Base-by-base conservation (phyloP, 2,113 vertebrate genomes). In the Syngnathoides biaculeatus region DNA sequence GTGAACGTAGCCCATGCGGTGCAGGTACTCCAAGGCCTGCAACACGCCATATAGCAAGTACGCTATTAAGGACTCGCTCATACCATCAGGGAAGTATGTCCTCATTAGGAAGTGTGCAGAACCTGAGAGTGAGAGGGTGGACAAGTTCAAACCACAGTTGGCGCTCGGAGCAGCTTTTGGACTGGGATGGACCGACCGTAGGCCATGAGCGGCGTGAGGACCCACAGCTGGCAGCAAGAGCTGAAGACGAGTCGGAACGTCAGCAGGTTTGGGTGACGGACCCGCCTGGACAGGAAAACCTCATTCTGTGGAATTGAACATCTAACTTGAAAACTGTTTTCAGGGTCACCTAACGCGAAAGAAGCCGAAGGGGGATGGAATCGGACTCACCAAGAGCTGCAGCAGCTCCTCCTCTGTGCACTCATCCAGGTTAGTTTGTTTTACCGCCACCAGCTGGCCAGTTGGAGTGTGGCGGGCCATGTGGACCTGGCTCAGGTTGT, bases 1-100 rank as follows among this genome's bases (percentile, higher is more conserved):
- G 92, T 99, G 97, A 88, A 98, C 94, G 63, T 93, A 98, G 85
- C 95, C 95, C 71, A 97, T 97, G 78, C 92, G 91, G 79, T 99
- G 97, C 78, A 99, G 92, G 83, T 99, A 98, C 70, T 94, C 93
- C 87, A 99, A 82, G 12, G 94, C 97, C 86, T 92, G 94, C 69
- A 98, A 90, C 40, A 93, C 94, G 45, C 95, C 95, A 59, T 95
- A 93, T 20, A 99, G 92, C 82, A 99, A 92, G 72, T 95, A 96
- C 15, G 95, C 93, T 70, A 99, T 95, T 82, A 98, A 90, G 72
- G 93, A 91, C 91, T 99, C 97, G 78, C 91, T 98, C 96, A 99
- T 98, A 76, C 97, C 97, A 79, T 98, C 95, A 39, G 95, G 95
- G 87, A 98, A 98, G 74, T 94, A 94, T 10, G 93, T 94, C 84